Conservation (phyloP, 1,140 invertebrate genomes). For the Zeugodacus cucurbitae region DNA sequence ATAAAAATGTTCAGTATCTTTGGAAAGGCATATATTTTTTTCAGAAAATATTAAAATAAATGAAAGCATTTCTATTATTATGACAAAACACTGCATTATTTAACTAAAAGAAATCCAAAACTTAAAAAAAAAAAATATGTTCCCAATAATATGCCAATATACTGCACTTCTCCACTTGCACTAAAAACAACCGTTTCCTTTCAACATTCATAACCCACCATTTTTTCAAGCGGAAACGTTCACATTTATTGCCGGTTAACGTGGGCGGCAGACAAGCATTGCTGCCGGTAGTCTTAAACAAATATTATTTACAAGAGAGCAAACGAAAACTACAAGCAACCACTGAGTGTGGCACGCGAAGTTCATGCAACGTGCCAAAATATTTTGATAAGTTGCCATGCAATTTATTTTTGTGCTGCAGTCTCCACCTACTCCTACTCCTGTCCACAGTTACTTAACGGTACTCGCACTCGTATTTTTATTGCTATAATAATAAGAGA, state of each 20-base stretch:
- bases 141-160: no score
- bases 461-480: not conserved
- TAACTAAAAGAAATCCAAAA: no score
- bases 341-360: not conserved
- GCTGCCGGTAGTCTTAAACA: not conserved
- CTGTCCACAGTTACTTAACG: not conserved
- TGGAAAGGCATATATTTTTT: no score
- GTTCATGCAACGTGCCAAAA: not conserved
- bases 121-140: no score
- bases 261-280: not conserved
- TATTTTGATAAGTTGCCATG: slow-evolving; percentile 33
- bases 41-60: no score
- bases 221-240: not conserved
- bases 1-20: no score
- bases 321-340: not conserved
- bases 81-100: no score
- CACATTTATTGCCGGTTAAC: not conserved
- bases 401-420: not conserved
- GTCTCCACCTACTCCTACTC: no score
- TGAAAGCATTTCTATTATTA: no score
- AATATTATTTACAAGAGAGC: not conserved
- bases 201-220: not conserved
- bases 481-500: not conserved
- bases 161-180: no score
- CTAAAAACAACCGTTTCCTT: no score